Base-by-base conservation (phyloP, 1,140 invertebrate genomes). In the Atta colombica region DNA sequence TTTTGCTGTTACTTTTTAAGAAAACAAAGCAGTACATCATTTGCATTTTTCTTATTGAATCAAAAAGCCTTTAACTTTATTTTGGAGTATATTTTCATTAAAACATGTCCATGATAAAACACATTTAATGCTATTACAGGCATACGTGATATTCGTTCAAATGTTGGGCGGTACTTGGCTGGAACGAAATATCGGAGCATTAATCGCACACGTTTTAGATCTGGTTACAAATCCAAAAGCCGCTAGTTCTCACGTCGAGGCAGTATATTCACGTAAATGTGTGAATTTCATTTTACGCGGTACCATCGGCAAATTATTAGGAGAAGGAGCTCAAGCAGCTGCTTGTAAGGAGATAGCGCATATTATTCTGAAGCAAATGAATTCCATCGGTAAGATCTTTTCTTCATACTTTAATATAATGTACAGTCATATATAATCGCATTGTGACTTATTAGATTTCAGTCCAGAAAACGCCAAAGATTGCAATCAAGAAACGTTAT, bases 201-300 rank as follows among this genome's bases (percentile, higher is more conserved):
- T 99, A 90, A 95, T 99, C 14, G 97, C 96, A 18, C 99, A 99
- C 94, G 96, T 99, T 5, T 94, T 99, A 51, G 99, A 99, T 91
- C 95, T 99, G 81, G 98, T 99, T 0, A 98, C 98, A 0, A 98
- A 98, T 96, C 98, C 98, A 0, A 99, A 99, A 95, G 98, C 98
- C 16, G 98, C 98, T 0, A 98, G 98, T 14, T 98, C 98, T 0
- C 99, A 99, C 93, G 98, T 99, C 7, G 99, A 99, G 95, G 99
- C 99, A 49, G 99, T 99, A 4, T 99, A 99, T 95, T 99, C 99
- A 0, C 96, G 99, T 87, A 99, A 99, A 95, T 99, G 99, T 94
- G 98, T 99, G 65, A 98, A 98, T 93, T 99, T 99, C 94, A 99
- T 99, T 92, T 96, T 99, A 61, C 96, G 98, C 55, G 97, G 98